A percentile compares a stretch with the other conserved stretches of the same genome.
phyloP scores from a whole-genome alignment of 2,113 vertebrate species.

The Plestiodon gilberti region DNA sequence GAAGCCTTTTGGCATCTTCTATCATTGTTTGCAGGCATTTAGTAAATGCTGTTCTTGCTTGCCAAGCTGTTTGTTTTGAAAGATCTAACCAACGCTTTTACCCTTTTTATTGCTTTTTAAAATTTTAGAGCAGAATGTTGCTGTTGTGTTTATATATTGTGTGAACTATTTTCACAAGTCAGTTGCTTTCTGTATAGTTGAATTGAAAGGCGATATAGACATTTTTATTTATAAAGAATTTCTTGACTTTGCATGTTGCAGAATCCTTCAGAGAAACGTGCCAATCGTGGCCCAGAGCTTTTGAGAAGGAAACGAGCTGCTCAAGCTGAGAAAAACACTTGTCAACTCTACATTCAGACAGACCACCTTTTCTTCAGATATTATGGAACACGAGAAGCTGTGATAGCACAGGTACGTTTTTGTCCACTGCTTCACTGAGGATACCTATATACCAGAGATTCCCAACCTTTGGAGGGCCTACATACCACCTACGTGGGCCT shows the following conservation, averaged over 20 bases:
- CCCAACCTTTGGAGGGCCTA: too few species aligned
- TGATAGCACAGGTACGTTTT: conserved; percentile 89
- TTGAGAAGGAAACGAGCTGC: conserved; percentile 89
- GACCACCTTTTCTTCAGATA: conserved; percentile 91
- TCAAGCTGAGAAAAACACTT: conserved; percentile 90
- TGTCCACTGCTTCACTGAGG: neutral
- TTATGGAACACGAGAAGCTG: conserved; percentile 90
- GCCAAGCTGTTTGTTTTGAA: neutral
- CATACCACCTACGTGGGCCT: too few species aligned
- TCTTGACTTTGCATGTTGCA: conserved; percentile 30
- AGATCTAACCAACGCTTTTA: neutral
- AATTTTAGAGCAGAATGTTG: neutral
- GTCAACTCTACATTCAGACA: conserved; percentile 96
- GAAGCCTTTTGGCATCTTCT: too few species aligned
- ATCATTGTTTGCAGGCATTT: too few species aligned
- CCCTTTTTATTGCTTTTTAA: neutral
- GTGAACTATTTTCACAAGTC: neutral
- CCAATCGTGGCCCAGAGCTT: conserved; percentile 78
- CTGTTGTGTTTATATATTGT: neutral
- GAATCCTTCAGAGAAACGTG: conserved; percentile 69
- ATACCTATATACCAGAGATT: too few species aligned
- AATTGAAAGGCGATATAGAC: neutral
- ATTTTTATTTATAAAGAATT: neutral
- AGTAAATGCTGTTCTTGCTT: neutral
- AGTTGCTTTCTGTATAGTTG: neutral